A percentile compares a stretch with the other conserved stretches of the same genome.
phyloP scores from a whole-genome alignment of 2,888 invertebrate species.

The Digitonthophagus gazella region DNA sequence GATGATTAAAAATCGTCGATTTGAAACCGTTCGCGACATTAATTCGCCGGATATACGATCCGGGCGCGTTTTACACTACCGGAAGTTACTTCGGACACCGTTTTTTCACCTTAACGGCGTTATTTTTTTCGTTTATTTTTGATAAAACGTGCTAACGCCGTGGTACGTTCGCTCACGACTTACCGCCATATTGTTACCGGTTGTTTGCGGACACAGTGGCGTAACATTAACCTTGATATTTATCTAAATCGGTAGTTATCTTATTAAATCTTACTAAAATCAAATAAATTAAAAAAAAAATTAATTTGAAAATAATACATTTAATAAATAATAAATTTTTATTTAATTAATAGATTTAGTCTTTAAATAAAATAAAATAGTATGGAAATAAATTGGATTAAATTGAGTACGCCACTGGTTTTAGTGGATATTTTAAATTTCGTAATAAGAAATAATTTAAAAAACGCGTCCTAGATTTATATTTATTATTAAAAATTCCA shows the following conservation, averaged over 20 bases:
- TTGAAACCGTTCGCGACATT: conserved; percentile 8
- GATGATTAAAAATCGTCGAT: neutral
- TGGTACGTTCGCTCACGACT: conserved; percentile 24
- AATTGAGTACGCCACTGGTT: neutral
- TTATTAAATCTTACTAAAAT: no score
- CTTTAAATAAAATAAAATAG: no score
- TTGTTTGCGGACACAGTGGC: conserved; percentile 26
- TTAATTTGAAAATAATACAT: neutral
- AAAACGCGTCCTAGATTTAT: neutral
- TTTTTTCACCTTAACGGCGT: conserved; percentile 1
- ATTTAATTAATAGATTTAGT: no score
- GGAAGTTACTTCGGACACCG: neutral
- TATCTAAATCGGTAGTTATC: neutral
- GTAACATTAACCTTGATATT: conserved; percentile 13
- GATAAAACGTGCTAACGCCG: conserved; percentile 16
- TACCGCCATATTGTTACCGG: conserved; percentile 29
- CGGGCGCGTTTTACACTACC: neutral
- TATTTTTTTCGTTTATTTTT: conserved; percentile 26
- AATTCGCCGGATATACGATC: conserved; percentile 2
- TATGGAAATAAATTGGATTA: no score
- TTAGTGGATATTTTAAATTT: neutral
- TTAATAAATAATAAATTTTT: neutral
- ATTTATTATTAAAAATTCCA: no score
- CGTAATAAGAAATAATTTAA: neutral
- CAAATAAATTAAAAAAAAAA: neutral